Percentiles rank a stretch among this genome's conserved stretches.
Conservation (phyloP, 2,888 invertebrate species). For the Hemicrepidius hirtus region DNA sequence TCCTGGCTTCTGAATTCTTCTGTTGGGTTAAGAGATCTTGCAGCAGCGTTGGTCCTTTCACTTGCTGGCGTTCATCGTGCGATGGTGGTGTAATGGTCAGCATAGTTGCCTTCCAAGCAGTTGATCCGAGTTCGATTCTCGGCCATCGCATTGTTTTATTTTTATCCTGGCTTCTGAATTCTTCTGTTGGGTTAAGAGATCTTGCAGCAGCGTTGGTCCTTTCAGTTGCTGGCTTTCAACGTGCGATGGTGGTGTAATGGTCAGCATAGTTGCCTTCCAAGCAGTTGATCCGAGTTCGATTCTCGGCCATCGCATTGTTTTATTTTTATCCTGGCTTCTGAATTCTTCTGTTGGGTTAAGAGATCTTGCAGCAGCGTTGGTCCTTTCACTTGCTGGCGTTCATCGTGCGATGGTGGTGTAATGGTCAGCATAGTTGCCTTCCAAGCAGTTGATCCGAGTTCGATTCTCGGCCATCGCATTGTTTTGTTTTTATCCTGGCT, state of each 20-base stretch:
- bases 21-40: too few species aligned
- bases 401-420: constrained; percentile 71
- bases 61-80: constrained; percentile 57
- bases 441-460: constrained; percentile 73
- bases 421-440: constrained; percentile 73
- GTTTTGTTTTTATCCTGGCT: neutral
- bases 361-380: too few species aligned
- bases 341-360: too few species aligned
- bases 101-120: constrained; percentile 73
- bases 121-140: constrained; percentile 73
- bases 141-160: constrained; percentile 68
- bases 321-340: neutral
- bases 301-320: constrained; percentile 70
- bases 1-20: too few species aligned
- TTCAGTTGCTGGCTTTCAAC: too few species aligned
- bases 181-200: too few species aligned
- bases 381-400: too few species aligned
- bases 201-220: too few species aligned
- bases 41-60: too few species aligned
- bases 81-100: constrained; percentile 73
- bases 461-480: constrained; percentile 72
- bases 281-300: constrained; percentile 73
- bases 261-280: constrained; percentile 73
- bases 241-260: constrained; percentile 72
- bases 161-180: too few species aligned